A percentile compares a stretch with the other conserved stretches of the same genome.
Conservation (phyloP, 2,113 vertebrate genomes). For the Cercocebus atys region DNA sequence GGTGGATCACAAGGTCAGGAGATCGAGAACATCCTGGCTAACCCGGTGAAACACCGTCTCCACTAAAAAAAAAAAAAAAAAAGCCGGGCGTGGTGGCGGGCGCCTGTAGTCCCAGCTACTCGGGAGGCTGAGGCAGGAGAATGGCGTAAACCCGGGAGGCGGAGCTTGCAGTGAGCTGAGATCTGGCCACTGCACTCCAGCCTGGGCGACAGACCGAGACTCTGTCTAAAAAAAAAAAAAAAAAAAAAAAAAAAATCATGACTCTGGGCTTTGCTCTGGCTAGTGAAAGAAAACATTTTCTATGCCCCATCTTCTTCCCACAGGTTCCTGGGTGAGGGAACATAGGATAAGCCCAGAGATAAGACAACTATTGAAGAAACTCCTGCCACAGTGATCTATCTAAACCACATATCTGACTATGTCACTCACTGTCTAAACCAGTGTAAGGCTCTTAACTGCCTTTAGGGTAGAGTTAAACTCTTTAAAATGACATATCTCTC, state of each 20-base stretch:
- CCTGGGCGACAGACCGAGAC: too few relatives aligned
- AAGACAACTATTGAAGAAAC: not conserved
- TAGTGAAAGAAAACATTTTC: not conserved
- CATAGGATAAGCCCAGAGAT: not conserved
- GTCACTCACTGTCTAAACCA: not conserved
- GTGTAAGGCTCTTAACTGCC: not conserved
- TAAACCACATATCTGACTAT: not conserved
- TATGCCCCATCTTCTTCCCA: not conserved
- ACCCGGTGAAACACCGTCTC: too few relatives aligned
- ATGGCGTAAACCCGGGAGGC: too few relatives aligned
- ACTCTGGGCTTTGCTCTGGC: not conserved
- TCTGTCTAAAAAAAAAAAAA: not conserved
- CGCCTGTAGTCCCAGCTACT: too few relatives aligned
- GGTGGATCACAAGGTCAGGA: too few relatives aligned
- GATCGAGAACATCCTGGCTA: too few relatives aligned
- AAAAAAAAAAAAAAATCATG: not conserved
- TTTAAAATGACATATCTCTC: not conserved
- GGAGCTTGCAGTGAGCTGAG: too few relatives aligned
- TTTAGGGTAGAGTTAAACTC: not conserved
- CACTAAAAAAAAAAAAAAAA: too few relatives aligned
- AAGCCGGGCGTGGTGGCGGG: too few relatives aligned
- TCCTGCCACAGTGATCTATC: not conserved
- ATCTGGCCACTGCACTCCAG: too few relatives aligned
- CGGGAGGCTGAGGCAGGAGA: too few relatives aligned
- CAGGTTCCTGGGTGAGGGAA: not conserved